These are phyloP conservation scores for Chlorops oryzae DNA, from an alignment of 1,140 invertebrate genomes.

Conservation along the genomic window DNA sequence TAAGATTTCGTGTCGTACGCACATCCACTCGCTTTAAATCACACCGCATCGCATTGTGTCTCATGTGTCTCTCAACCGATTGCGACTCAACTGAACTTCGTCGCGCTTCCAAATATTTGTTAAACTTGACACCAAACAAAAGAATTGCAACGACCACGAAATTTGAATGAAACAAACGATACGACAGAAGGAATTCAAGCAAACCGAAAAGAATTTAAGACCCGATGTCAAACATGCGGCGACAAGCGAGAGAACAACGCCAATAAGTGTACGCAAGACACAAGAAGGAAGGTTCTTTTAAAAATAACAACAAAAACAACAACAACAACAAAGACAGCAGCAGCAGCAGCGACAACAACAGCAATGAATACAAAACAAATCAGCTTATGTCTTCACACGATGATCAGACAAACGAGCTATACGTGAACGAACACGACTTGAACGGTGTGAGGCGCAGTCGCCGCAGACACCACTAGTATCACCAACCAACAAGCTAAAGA, in stretches of 20 bases:
- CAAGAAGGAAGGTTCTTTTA: slow-evolving; percentile 27
- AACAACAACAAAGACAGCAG: background rate
- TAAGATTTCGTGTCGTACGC: no score
- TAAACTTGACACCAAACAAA: slow-evolving; percentile 48
- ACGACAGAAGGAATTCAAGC: slow-evolving; percentile 6
- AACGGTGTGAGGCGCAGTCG: no score
- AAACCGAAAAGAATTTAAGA: slow-evolving; percentile 9
- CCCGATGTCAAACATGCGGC: background rate
- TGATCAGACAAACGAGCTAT: background rate
- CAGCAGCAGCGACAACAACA: background rate
- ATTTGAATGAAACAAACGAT: slow-evolving; percentile 29
- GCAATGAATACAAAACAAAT: no score
- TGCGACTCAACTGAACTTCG: no score
- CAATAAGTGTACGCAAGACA: slow-evolving; percentile 4
- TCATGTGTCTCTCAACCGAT: no score
- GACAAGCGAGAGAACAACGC: slow-evolving; percentile 2
- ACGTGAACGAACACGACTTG: no score
- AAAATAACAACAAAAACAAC: slow-evolving; percentile 23
- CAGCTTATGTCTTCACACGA: no score
- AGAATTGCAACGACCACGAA: slow-evolving; percentile 41
- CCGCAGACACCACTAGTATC: no score
- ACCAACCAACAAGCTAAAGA: no score
- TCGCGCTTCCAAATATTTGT: slow-evolving; percentile 46
- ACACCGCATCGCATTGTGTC: no score
- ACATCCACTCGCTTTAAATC: no score